Percentiles rank a stretch among this genome's conserved stretches.
phyloP scores from a whole-genome alignment of 2,797 vertebrate species.

The Spatula versicolor region DNA sequence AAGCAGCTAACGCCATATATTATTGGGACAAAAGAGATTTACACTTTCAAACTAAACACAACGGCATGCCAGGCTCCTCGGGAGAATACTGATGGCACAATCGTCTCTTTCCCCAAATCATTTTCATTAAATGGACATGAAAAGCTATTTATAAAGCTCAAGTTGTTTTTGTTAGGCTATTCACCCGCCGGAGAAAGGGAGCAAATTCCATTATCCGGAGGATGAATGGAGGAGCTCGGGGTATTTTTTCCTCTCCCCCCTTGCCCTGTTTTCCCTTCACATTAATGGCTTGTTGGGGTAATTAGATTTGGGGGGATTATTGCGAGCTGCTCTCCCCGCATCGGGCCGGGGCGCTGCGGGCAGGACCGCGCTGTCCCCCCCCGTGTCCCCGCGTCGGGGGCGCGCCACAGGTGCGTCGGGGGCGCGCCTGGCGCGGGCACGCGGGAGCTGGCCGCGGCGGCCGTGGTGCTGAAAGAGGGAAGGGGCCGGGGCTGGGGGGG shows the following conservation, averaged over 20 bases:
- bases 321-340: too few species aligned
- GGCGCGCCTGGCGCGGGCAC: conserved; percentile 74
- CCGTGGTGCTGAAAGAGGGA: conserved; percentile 84
- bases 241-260: conserved; percentile 34
- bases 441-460: conserved; percentile 88
- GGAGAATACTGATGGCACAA: conserved; percentile 90
- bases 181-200: conserved; percentile 88
- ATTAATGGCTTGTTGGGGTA: conserved; percentile 66
- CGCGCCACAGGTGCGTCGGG: background rate
- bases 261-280: conserved; percentile 45
- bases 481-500: conserved; percentile 75
- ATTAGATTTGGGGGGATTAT: background rate
- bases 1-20: conserved; percentile 98
- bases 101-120: conserved; percentile 87
- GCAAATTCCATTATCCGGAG: conserved; percentile 88
- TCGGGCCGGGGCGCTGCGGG: too few species aligned
- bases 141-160: conserved; percentile 93
- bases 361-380: background rate
- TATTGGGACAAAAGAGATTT: conserved; percentile 97
- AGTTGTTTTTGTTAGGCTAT: conserved; percentile 92
- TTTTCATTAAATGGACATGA: conserved; percentile 98
- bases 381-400: too few species aligned
- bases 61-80: conserved; percentile 88
- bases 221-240: conserved; percentile 81
- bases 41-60: conserved; percentile 99